phyloP scores from a whole-genome alignment of 2,888 invertebrate genomes.

The Timema cristinae region DNA sequence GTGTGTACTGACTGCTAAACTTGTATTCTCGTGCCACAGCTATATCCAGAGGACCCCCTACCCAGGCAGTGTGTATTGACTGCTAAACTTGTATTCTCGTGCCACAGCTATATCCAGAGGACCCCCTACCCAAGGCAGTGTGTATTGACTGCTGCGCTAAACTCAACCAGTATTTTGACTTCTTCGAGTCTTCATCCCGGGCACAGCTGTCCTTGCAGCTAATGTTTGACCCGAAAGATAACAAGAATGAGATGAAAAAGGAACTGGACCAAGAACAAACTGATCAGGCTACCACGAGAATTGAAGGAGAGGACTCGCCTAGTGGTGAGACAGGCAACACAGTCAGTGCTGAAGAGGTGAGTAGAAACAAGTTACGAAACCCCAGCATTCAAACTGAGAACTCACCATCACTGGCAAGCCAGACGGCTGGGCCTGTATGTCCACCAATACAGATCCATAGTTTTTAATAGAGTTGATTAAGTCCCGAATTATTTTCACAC shows the following conservation, averaged over 20 bases:
- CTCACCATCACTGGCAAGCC: not conserved
- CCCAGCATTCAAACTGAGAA: not conserved
- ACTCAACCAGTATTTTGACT: conserved; percentile 38
- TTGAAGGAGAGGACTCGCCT: not conserved
- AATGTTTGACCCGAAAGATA: conserved; percentile 33
- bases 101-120: conserved; percentile 37
- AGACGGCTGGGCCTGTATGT: not conserved
- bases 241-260: conserved; percentile 22
- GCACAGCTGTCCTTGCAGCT: conserved; percentile 37
- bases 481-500: no score
- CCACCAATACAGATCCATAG: no score
- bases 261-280: conserved; percentile 22
- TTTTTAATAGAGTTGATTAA: no score
- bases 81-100: no score
- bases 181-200: conserved; percentile 37
- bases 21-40: no score
- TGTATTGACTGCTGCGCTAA: conserved; percentile 38
- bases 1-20: no score
- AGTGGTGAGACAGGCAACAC: no score
- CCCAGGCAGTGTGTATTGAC: no score
- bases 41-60: no score
- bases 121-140: conserved; percentile 38
- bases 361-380: no score
- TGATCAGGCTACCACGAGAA: conserved; percentile 4
- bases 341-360: no score